A percentile compares a stretch with the other conserved stretches of the same genome.
Conservation (phyloP, 1,140 invertebrate genomes). For the Wiebesia pumilae region DNA sequence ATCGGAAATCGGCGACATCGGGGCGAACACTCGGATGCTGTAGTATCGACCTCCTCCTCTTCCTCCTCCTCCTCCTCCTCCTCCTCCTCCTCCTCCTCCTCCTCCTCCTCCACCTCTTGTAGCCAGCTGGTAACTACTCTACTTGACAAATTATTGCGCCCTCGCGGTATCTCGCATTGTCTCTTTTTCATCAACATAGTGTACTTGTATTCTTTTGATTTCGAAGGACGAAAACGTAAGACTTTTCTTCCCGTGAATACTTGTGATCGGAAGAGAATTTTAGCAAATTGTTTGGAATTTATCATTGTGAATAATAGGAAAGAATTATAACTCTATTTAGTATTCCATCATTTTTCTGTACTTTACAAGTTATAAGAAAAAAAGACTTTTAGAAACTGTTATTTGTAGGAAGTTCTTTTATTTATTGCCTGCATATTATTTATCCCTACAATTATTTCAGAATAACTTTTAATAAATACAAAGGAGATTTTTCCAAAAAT, state of each 20-base stretch:
- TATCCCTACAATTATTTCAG: too few species aligned
- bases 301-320: background rate
- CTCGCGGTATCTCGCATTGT: background rate
- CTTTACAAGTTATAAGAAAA: too few species aligned
- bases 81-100: conserved; percentile 57
- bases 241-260: background rate
- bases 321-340: too few species aligned
- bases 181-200: too few species aligned
- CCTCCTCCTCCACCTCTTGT: conserved; percentile 54
- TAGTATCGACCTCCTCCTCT: conserved; percentile 55
- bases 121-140: conserved; percentile 48
- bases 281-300: background rate
- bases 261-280: background rate
- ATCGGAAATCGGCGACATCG: conserved; percentile 68
- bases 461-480: too few species aligned
- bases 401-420: too few species aligned
- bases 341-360: too few species aligned
- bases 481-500: too few species aligned
- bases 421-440: too few species aligned
- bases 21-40: conserved; percentile 46
- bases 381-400: too few species aligned
- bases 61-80: conserved; percentile 57
- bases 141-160: conserved; percentile 64
- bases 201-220: background rate
- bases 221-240: background rate